phyloP scores from a whole-genome alignment of 2,113 vertebrate species.

The Leptobrachium ailaonicum region DNA sequence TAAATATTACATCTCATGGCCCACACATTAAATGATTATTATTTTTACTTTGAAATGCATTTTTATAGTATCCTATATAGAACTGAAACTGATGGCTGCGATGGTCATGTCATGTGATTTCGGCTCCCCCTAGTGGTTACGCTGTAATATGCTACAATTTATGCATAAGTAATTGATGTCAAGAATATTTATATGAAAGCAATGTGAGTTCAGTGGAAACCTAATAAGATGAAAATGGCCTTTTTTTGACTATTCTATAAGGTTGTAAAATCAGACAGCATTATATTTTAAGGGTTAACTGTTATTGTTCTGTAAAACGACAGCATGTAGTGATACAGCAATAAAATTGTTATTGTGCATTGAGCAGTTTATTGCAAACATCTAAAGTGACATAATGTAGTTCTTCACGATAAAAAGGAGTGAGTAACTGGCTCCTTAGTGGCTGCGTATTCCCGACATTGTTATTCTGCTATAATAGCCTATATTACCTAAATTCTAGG shows the following conservation, averaged over 20 bases:
- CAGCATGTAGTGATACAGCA: not conserved
- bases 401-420: constrained; percentile 14
- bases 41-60: not conserved
- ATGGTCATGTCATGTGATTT: not conserved
- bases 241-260: not conserved
- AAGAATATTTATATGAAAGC: not conserved
- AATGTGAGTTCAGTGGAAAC: not conserved
- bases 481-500: too few relatives aligned
- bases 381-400: constrained; percentile 38
- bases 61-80: not conserved
- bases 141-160: not conserved
- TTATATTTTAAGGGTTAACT: not conserved
- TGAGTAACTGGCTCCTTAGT: constrained; percentile 8
- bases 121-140: constrained; percentile 7
- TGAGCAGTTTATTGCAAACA: constrained; percentile 24
- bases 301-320: not conserved
- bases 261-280: too few relatives aligned
- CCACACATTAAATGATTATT: not conserved
- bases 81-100: too few relatives aligned
- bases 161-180: not conserved
- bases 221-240: not conserved
- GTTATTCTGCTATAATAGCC: not conserved
- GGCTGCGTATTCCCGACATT: not conserved
- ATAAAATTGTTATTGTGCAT: constrained; percentile 20
- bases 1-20: not conserved